Conservation (phyloP, 2,113 vertebrate genomes). For the Phrynosoma platyrhinos region DNA sequence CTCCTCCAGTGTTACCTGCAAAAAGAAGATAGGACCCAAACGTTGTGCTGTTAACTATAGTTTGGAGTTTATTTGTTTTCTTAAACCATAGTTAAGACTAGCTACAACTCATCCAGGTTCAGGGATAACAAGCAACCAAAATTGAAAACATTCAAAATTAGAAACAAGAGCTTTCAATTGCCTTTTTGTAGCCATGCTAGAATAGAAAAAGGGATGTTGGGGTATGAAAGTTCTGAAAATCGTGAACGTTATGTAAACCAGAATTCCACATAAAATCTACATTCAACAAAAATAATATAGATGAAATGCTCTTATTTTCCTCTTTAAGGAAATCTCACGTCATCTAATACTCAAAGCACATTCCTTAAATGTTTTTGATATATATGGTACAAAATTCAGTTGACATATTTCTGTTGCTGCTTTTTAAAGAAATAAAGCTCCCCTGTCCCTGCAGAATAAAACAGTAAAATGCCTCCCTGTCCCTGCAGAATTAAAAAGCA, state of each 20-base stretch:
- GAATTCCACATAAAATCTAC: not conserved
- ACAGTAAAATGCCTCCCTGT: too few relatives aligned
- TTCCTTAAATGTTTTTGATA: too few relatives aligned
- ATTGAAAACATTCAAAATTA: not conserved
- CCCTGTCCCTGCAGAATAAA: too few relatives aligned
- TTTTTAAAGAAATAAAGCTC: too few relatives aligned
- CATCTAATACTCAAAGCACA: conserved; percentile 10
- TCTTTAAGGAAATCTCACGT: conserved; percentile 12
- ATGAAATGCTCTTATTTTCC: conserved; percentile 40
- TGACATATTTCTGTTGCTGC: too few relatives aligned
- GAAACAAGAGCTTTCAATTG: not conserved
- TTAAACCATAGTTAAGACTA: not conserved
- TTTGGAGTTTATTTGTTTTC: not conserved
- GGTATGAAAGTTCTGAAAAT: not conserved
- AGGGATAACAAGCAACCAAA: not conserved
- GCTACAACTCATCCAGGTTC: not conserved
- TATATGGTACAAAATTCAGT: too few relatives aligned
- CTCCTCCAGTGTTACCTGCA: not conserved
- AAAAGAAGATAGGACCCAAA: too few relatives aligned
- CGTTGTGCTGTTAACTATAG: too few relatives aligned
- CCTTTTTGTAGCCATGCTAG: not conserved
- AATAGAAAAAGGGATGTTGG: not conserved
- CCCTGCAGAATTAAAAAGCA: too few relatives aligned
- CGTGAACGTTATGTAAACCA: not conserved
- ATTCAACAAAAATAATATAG: too few relatives aligned